Base-by-base conservation (phyloP, 92 coral and sea anemone genomes). In the Umimayanthus kanabou region DNA sequence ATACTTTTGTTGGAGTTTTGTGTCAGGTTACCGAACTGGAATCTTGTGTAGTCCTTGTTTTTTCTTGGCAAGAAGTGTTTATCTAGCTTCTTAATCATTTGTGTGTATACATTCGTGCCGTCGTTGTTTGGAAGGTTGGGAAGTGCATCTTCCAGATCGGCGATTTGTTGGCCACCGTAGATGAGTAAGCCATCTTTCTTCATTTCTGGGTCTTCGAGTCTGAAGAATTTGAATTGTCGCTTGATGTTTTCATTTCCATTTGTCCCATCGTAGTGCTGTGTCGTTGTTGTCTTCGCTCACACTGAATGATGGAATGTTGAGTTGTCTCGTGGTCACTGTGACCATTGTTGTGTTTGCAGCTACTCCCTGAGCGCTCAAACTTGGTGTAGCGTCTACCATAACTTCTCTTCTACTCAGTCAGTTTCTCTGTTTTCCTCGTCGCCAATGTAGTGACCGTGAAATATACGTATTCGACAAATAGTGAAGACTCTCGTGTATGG, bases 11-110 rank as follows among this genome's bases (percentile, higher is more conserved):
- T 73, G 15, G 39, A 20, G 22, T 85, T 66, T 74, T 93, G 95
- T 29, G 70, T 74, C 28, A 93, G 82, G 79, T 92, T 79, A 40
- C 95, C 91, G 43, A 93, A 88, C 61, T 88, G 91, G 84, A 93
- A 92, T 87, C 91, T 18, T n/a, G n/a, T n/a, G n/a, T n/a, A n/a
- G n/a, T n/a, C n/a, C n/a, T n/a, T n/a, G n/a, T n/a, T n/a, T n/a
- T n/a, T n/a, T n/a, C n/a, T n/a, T n/a, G n/a, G n/a, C n/a, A n/a
- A n/a, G n/a, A n/a, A n/a, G n/a, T n/a, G n/a, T n/a, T n/a, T n/a
- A n/a, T n/a, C n/a, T n/a, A n/a, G n/a, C n/a, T n/a, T n/a, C 55
- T 82, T 2, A 50, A 89, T 85, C 23, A 89, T 79, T 14, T 30
- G 76, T 30, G 85, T 47, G 82, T 92, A 72, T 29, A 39, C 87